Evolutionary conservation across 2,797 vertebrate genomes (phyloP), one percentile per base, ranked within the genome.

Genomic region (Acipenser transmontanus): DNA sequence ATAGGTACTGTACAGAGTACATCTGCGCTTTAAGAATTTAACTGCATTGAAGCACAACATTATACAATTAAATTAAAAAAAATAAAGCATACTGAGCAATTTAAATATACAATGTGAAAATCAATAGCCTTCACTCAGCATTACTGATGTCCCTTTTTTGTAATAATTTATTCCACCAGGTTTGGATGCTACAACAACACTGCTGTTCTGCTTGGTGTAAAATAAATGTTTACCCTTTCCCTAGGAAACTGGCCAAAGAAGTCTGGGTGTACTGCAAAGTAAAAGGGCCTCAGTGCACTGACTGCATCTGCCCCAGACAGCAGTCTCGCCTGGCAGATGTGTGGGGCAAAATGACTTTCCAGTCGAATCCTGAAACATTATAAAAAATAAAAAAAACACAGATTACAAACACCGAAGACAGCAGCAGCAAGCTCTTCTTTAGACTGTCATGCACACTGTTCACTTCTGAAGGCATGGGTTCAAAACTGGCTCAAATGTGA

Each of bases 201-300:
- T 34, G 34, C 34, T 34, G 34, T 34, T 34, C 34, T 34, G 34
- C n/a, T 6, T 9, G n/a, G 52, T 54, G 8, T 9, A 54, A 54
- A 60, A 34, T 50, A 10, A 8, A 64, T 52, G 72, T 82, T 81
- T 89, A 98, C 97, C 89, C 96, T 91, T 68, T 99, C 96, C 81
- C 78, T 91, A 65, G 97, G 96, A 80, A 94, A 85, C 76, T 95
- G 94, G 69, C 95, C 94, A 71, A 99, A 99, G 87, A 98, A 98
- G 81, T 99, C 97, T 50, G 97, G 97, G 74, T 99, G 96, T 5
- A 99, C 97, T 0, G 94, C 96, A 74, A 98, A 98, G 78, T 98
- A 99, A 84, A 99, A 99, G 0, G 97, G 96, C 70, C 96, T 89
- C 73, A 99, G 85, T 13, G 97, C 96, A 67, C 91, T 95, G 76